Base-by-base conservation (phyloP, 2,888 invertebrate species). In the Eilema depressum region DNA sequence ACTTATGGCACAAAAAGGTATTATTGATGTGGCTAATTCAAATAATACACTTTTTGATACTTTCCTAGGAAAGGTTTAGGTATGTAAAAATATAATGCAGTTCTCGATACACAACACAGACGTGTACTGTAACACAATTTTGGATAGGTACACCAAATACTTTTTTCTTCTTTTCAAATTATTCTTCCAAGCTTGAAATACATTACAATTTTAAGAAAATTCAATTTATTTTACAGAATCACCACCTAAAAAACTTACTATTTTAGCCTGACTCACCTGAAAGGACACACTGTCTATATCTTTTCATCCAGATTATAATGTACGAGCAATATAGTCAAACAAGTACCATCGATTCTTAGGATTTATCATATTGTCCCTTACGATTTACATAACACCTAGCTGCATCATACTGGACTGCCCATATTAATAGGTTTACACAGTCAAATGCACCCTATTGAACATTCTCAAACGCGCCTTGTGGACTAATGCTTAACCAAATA, bases 371-470 rank as follows among this genome's bases (percentile, higher is more conserved):
- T 87, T 82, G 86, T 81, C 81, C 83, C 80, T 74, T 70, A 81
- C 75, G 68, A 88, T 88, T 87, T 88, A 90, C 88, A 88, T 88
- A 92, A 90, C 92, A 91, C 90, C 91, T 92, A 90, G 79, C 79
- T 78, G 85, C 88, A 87, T 87, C 84, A 88, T 85, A 85, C 82
- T 83, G 84, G 84, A 84, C 80, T 83, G 85, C 83, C 87, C 90
- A 91, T 92, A 91, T 91, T 92, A 93, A 93, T 92, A 91, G 90
- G 92, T 93, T 93, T 92, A 93, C 93, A 90, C 90, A 92, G 90
- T 86, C 90, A 89, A 92, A 91, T 90, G 91, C 92, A 90, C 91
- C 91, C 88, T 86, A 87, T 87, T 87, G 89, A 91, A 88, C 89
- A 88, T 90, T 89, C 93, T 88, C 91, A 90, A 92, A 92, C 90